phyloP scores from a whole-genome alignment of 2,888 invertebrate genomes.

The Ptilodon capucinus region DNA sequence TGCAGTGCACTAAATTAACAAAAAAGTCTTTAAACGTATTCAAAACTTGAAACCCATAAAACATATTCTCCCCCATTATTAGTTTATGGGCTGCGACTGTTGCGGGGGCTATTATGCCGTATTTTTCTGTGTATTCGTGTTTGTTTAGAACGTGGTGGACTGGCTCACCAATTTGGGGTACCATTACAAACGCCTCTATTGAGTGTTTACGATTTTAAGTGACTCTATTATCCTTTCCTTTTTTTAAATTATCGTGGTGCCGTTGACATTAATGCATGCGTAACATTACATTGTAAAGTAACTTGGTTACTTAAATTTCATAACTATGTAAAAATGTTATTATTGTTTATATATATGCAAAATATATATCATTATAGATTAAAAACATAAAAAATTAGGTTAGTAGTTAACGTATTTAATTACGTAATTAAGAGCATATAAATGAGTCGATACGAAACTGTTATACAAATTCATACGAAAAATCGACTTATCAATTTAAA shows the following conservation, averaged over 20 bases:
- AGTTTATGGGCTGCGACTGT: constrained; percentile 79
- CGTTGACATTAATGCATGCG: not conserved
- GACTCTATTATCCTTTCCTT: constrained; percentile 37
- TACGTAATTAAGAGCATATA: too few species aligned
- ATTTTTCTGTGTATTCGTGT: constrained; percentile 73
- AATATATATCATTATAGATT: too few species aligned
- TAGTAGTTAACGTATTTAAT: too few species aligned
- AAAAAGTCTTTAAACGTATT: constrained; percentile 71
- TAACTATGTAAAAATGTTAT: too few species aligned
- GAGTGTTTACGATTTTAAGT: constrained; percentile 38
- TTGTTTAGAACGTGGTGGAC: constrained; percentile 76
- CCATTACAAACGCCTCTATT: constrained; percentile 61
- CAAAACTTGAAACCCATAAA: constrained; percentile 79
- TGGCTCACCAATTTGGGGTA: constrained; percentile 68
- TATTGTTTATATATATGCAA: too few species aligned
- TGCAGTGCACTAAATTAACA: constrained; percentile 71
- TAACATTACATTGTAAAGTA: not conserved
- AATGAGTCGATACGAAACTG: too few species aligned
- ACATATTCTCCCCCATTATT: constrained; percentile 82
- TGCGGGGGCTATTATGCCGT: constrained; percentile 73
- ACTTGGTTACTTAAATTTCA: not conserved
- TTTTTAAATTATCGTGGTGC: constrained; percentile 20
- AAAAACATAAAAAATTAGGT: too few species aligned
- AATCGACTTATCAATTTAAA: too few species aligned
- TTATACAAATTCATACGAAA: too few species aligned